Evolutionary conservation across 2,113 vertebrate genomes (phyloP), one percentile per base, ranked within the genome.

Genomic region (Lasiurus cinereus): DNA sequence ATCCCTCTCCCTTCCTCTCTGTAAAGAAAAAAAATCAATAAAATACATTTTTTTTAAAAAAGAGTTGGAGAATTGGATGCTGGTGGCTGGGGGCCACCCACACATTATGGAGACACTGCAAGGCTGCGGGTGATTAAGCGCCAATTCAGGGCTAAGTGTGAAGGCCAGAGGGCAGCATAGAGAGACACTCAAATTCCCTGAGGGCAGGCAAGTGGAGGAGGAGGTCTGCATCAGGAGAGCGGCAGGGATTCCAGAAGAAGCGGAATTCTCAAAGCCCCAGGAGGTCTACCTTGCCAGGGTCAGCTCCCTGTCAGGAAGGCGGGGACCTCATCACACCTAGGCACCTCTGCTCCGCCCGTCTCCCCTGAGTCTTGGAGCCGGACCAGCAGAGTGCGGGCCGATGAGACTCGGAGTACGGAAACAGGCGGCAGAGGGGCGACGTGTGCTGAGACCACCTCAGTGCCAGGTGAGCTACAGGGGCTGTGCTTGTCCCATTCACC

Each of bases 361-460:
- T 3, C 31, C 31, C 5, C 33, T 4, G 39, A n/a, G n/a, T n/a
- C n/a, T n/a, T n/a, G n/a, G n/a, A n/a, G n/a, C n/a, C n/a, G n/a
- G 70, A 36, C 12, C 13, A 3, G 46, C 2, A 3, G 72, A 36
- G 77, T 16, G 1, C 18, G 1, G 1, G 27, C 15, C 31, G 12
- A 27, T 3, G 1, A 3, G 0, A 4, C 19, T 5, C 19, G 70
- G 29, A 0, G 0, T 0, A 6, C 24, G 2, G 33, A 19, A 19
- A 5, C 14, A 66, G 43, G 5, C 1, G 5, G 27, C 2, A 2
- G 6, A 1, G 7, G 21, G 8, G 4, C 0, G 2, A 1, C 1
- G 36, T 9, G 29, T 1, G 0, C 15, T 3, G 22, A 19, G 1
- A 5, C 0, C 2, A 29, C 15, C 0, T 0, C 0, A 4, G 22